A percentile compares a stretch with the other conserved stretches of the same genome.
These are phyloP conservation scores for Psammodynastes pulverulentus DNA, from an alignment of 2,113 vertebrate genomes.

Conservation along the genomic window DNA sequence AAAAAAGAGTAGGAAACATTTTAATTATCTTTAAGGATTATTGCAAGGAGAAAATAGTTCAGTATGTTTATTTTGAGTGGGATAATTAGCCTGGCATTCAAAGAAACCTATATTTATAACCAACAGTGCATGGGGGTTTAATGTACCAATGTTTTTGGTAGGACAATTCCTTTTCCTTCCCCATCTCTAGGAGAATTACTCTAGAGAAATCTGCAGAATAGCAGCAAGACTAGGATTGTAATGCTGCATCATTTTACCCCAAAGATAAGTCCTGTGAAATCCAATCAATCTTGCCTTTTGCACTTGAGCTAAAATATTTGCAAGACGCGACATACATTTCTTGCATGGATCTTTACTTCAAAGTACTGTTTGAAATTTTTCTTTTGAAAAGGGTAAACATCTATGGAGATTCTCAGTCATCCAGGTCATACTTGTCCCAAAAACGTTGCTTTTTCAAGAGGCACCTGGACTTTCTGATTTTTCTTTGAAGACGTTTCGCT, in stretches of 20 bases:
- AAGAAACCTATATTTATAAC: background rate
- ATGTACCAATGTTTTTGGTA: background rate
- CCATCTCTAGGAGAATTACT: background rate
- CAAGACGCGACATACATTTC: background rate
- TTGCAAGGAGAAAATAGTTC: background rate
- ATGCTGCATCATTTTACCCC: background rate
- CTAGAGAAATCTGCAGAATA: background rate
- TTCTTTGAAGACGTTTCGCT: too few relatives aligned
- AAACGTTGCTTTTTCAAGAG: too few relatives aligned
- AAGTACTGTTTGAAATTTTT: background rate
- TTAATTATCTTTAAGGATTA: conserved; percentile 13
- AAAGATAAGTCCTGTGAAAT: background rate
- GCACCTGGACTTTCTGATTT: too few relatives aligned
- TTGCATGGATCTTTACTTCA: background rate
- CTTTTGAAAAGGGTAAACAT: background rate
- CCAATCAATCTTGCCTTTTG: background rate
- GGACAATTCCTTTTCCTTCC: background rate
- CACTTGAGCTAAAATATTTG: background rate
- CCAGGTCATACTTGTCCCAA: too few relatives aligned
- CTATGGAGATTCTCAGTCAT: too few relatives aligned
- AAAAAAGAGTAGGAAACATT: background rate
- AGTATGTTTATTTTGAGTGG: background rate
- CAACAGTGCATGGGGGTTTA: background rate
- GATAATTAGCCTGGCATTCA: background rate
- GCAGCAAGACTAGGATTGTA: background rate